Evolutionary conservation across 2,888 invertebrate genomes (phyloP).

Genomic region (Drosophila multiciliata): DNA sequence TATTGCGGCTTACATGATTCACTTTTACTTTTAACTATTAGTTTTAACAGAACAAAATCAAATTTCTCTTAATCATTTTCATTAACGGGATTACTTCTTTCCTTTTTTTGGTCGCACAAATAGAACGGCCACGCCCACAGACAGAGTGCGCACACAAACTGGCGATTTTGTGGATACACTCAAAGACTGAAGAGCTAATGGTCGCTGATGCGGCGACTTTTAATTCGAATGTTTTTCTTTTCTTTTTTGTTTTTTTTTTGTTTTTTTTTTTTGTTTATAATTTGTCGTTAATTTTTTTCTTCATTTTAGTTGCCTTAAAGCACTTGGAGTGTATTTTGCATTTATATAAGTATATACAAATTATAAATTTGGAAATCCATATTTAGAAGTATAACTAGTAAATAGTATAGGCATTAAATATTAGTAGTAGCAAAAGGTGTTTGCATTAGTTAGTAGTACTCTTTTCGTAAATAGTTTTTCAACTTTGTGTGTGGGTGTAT

Average conservation of each 20-base stretch:
- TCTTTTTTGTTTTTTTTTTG: slow-evolving; percentile 46
- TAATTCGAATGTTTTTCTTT: slow-evolving; percentile 77
- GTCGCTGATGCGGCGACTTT: slow-evolving; percentile 29
- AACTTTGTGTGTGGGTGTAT: slow-evolving; percentile 61
- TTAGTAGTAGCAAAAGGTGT: slow-evolving; percentile 79
- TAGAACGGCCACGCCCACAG: slow-evolving; percentile 26
- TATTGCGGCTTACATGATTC: slow-evolving; percentile 54
- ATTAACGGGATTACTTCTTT: slow-evolving; percentile 43
- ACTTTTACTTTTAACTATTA: slow-evolving; percentile 62
- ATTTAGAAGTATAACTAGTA: slow-evolving; percentile 69
- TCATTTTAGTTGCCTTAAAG: slow-evolving; percentile 75
- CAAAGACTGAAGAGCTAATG: slow-evolving; percentile 9
- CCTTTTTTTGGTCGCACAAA: slow-evolving; percentile 42
- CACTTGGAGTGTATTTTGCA: slow-evolving; percentile 79
- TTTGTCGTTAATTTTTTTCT: slow-evolving; percentile 48
- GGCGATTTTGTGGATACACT: slow-evolving; percentile 82
- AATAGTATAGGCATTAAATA: slow-evolving; percentile 73
- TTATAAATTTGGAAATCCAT: slow-evolving; percentile 73
- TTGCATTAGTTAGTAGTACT: slow-evolving; percentile 71
- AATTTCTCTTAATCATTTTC: slow-evolving; percentile 44
- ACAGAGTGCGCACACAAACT: slow-evolving; percentile 73
- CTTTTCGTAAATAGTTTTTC: slow-evolving; percentile 70
- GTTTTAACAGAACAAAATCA: slow-evolving; percentile 77
- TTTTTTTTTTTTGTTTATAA: slow-evolving; percentile 48
- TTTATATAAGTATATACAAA: slow-evolving; percentile 77